phyloP scores from a whole-genome alignment of 2,888 invertebrate genomes.

The Dichetophora obliterata region DNA sequence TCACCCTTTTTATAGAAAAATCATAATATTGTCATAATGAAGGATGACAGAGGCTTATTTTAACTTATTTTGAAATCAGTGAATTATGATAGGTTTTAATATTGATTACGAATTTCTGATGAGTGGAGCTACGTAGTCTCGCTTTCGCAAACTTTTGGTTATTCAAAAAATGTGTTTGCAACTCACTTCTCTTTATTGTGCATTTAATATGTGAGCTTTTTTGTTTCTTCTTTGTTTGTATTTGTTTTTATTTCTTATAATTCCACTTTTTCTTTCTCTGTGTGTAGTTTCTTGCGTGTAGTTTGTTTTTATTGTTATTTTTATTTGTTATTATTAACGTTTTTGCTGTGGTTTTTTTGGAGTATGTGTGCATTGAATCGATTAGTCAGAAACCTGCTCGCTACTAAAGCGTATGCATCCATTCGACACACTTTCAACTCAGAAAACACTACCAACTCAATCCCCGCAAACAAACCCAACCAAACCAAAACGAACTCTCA shows the following conservation, averaged over 20 bases:
- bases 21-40: too few relatives aligned
- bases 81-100: too few relatives aligned
- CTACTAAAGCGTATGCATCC: conserved; percentile 1
- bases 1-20: too few relatives aligned
- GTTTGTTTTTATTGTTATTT: not conserved
- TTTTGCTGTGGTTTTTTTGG: not conserved
- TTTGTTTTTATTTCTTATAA: conserved; percentile 22
- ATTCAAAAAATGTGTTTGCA: too few relatives aligned
- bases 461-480: not conserved
- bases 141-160: too few relatives aligned
- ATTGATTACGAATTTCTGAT: too few relatives aligned
- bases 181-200: too few relatives aligned
- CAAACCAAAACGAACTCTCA: not conserved
- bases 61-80: too few relatives aligned
- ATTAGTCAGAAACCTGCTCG: conserved; percentile 34
- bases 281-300: not conserved
- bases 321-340: not conserved
- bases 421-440: conserved; percentile 12
- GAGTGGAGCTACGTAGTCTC: too few relatives aligned
- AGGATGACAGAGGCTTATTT: too few relatives aligned
- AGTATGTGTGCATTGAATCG: not conserved
- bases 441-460: not conserved
- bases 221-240: conserved; percentile 6
- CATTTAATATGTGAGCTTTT: not conserved
- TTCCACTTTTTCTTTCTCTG: conserved; percentile 8